Percentiles rank a stretch among this genome's conserved stretches.
Conservation (phyloP, 2,113 vertebrate species). For the Polypterus bichir region DNA sequence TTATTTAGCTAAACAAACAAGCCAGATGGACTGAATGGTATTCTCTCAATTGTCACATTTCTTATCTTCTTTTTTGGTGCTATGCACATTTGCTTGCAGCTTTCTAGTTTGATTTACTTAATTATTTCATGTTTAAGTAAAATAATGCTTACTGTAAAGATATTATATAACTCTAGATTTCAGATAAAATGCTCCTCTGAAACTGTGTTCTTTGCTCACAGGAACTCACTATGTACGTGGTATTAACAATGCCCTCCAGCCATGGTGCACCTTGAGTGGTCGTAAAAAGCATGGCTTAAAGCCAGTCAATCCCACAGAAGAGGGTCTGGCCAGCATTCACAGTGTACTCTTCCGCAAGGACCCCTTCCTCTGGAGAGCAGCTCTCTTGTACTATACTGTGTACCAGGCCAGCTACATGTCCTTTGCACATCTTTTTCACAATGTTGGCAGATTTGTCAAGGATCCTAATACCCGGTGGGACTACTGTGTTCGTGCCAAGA, state of each 20-base stretch:
- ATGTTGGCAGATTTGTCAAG: slow-evolving; percentile 68
- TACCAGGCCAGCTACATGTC: slow-evolving; percentile 76
- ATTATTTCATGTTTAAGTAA: too few relatives aligned
- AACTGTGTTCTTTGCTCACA: slow-evolving; percentile 19
- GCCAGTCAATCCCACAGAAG: slow-evolving; percentile 84
- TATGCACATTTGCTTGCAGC: too few relatives aligned
- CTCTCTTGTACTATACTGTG: slow-evolving; percentile 86
- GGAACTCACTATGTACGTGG: slow-evolving; percentile 87
- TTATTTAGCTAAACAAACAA: too few relatives aligned
- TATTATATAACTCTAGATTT: too few relatives aligned
- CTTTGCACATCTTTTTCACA: slow-evolving; percentile 70
- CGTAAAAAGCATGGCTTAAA: slow-evolving; percentile 64
- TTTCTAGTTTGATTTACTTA: too few relatives aligned
- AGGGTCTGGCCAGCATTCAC: slow-evolving; percentile 86
- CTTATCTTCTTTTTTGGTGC: too few relatives aligned
- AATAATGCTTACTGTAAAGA: too few relatives aligned
- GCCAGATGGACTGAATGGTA: too few relatives aligned
- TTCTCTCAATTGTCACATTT: too few relatives aligned
- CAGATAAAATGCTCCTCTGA: too few relatives aligned
- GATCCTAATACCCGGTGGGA: slow-evolving; percentile 86
- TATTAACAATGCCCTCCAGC: slow-evolving; percentile 81
- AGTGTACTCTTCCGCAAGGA: slow-evolving; percentile 82
- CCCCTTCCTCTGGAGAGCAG: slow-evolving; percentile 83
- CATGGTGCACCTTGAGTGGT: slow-evolving; percentile 62
- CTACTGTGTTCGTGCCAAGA: slow-evolving; percentile 87